A percentile compares a stretch with the other conserved stretches of the same genome.
phyloP scores from a whole-genome alignment of 2,888 invertebrate species.

The Sturmia bella region DNA sequence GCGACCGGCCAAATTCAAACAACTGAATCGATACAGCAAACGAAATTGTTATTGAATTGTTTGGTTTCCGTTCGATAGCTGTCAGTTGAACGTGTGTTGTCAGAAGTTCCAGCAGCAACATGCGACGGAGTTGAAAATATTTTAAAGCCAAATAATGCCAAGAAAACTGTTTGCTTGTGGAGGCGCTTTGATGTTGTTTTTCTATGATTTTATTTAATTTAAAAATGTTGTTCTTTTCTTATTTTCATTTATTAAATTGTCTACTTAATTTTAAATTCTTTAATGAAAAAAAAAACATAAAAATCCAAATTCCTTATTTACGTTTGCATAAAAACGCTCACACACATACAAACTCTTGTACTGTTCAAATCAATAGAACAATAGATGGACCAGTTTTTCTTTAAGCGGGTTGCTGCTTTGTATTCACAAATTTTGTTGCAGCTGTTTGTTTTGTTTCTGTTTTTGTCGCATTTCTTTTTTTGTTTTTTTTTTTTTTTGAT shows the following conservation, averaged over 20 bases:
- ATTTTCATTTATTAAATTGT: constrained; percentile 34
- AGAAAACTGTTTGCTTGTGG: constrained; percentile 38
- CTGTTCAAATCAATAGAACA: not conserved
- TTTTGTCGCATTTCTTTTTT: constrained; percentile 26
- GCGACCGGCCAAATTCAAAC: not conserved
- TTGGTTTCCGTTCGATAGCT: constrained; percentile 21
- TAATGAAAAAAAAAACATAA: not conserved
- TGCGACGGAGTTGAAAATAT: constrained; percentile 53
- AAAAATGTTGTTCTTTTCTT: constrained; percentile 28
- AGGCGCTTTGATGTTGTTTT: constrained; percentile 53
- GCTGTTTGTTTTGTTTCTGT: constrained; percentile 41
- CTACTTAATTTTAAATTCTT: constrained; percentile 23
- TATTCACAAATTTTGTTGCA: constrained; percentile 6
- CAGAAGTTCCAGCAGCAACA: constrained; percentile 13
- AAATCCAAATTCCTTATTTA: constrained; percentile 40
- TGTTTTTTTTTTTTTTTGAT: not conserved
- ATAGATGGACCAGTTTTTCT: constrained; percentile 35
- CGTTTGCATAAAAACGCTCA: constrained; percentile 29
- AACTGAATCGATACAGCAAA: constrained; percentile 6
- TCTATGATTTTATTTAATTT: constrained; percentile 30
- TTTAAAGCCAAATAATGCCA: constrained; percentile 17
- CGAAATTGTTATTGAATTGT: constrained; percentile 38
- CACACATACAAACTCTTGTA: not conserved
- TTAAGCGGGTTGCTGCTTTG: constrained; percentile 16
- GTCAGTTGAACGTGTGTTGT: constrained; percentile 16